Evolutionary conservation across 37 sponge, comb jelly and placozoan species (phyloP).

Genomic region (Aplysina aerophoba): DNA sequence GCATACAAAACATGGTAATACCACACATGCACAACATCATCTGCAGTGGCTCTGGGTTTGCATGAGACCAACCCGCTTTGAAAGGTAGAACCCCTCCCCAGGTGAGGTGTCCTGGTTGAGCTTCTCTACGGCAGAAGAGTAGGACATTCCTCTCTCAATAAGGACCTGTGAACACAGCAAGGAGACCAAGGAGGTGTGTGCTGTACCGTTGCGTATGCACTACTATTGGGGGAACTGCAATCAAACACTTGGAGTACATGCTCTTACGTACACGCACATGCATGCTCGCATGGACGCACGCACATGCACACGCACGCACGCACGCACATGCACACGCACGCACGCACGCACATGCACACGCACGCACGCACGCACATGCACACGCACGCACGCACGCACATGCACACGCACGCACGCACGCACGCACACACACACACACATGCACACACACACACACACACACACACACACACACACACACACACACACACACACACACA

Average conservation of each 20-base stretch:
- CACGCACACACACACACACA: no score
- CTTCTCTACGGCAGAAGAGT: conserved; percentile 52
- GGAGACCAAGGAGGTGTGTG: no score
- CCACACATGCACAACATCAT: not conserved
- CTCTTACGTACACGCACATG: not conserved
- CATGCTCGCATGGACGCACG: not conserved
- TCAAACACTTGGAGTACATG: no score
- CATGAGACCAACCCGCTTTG: conserved; percentile 52
- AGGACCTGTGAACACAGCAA: conserved; percentile 35
- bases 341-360: conserved; percentile 38
- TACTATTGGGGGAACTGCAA: no score
- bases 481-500: no score
- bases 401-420: no score
- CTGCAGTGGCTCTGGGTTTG: not conserved
- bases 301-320: conserved; percentile 7
- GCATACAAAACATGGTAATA: not conserved
- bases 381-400: no score
- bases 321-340: conserved; percentile 37
- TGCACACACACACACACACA: no score
- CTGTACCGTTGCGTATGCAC: no score
- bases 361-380: not conserved
- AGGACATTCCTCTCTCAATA: conserved; percentile 82
- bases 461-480: no score
- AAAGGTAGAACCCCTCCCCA: conserved; percentile 80
- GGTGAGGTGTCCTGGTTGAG: conserved; percentile 56